These are phyloP conservation scores for Aromia moschata DNA, from an alignment of 2,888 invertebrate species.

Conservation along the genomic window DNA sequence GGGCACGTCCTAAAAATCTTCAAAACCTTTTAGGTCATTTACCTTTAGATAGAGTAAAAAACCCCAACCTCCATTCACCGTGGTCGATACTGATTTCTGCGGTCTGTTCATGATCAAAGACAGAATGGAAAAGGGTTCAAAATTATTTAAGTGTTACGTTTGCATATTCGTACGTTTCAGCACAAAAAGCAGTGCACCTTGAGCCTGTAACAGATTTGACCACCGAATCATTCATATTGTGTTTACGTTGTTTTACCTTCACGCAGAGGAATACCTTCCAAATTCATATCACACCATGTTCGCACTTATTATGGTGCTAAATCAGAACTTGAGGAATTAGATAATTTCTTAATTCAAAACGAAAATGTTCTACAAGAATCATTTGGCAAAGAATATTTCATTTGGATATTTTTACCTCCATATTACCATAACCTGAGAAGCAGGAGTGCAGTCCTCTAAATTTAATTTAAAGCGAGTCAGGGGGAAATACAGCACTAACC, in stretches of 20 bases:
- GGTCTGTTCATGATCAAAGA: too few species aligned
- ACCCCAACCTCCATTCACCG: too few species aligned
- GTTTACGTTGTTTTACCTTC: constrained; percentile 10
- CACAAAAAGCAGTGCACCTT: too few species aligned
- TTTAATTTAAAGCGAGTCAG: constrained; percentile 25
- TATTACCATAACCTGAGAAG: constrained; percentile 26
- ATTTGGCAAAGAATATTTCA: constrained; percentile 15
- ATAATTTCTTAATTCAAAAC: constrained; percentile 5
- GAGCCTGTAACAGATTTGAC: constrained; percentile 6
- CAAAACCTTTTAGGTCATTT: too few species aligned
- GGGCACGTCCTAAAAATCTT: too few species aligned
- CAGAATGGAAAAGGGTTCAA: too few species aligned
- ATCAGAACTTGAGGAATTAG: constrained; percentile 5
- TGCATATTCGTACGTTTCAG: too few species aligned
- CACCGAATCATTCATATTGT: not conserved
- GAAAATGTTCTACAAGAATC: not conserved
- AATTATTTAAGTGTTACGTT: too few species aligned
- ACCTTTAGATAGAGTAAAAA: too few species aligned
- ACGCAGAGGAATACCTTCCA: constrained; percentile 11
- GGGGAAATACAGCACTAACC: constrained; percentile 24
- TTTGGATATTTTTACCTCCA: constrained; percentile 35
- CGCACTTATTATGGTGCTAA: constrained; percentile 8
- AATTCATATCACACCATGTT: constrained; percentile 15
- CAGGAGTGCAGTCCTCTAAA: constrained; percentile 33
- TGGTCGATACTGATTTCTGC: too few species aligned